A percentile compares a stretch with the other conserved stretches of the same genome.
Conservation (phyloP, 2,113 vertebrate genomes). For the Peucedramus taeniatus region DNA sequence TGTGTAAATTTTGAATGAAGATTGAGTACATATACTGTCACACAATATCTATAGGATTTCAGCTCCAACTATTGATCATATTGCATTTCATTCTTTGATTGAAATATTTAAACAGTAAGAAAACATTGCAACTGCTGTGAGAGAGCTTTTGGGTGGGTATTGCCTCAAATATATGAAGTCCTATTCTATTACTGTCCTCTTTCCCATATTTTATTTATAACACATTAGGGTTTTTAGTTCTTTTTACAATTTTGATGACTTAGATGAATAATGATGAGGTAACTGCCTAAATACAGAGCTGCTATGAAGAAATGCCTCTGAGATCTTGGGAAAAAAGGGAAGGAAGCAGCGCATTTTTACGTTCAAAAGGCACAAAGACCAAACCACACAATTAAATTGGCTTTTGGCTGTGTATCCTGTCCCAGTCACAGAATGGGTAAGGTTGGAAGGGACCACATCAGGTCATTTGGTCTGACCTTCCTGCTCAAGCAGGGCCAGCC, state of each 20-base stretch:
- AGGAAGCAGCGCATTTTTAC: not conserved
- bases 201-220: slow-evolving; percentile 66
- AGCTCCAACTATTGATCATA: not conserved
- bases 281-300: slow-evolving; percentile 36
- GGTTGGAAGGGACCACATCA: not conserved
- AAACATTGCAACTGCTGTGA: not conserved
- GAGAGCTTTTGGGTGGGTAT: slow-evolving; percentile 31
- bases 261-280: slow-evolving; percentile 64
- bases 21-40: not conserved
- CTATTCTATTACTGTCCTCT: slow-evolving; percentile 54
- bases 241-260: slow-evolving; percentile 70
- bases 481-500: not conserved
- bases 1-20: slow-evolving; percentile 32
- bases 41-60: not conserved
- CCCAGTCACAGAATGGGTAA: not conserved
- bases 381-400: not conserved
- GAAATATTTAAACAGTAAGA: not conserved
- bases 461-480: too few relatives aligned
- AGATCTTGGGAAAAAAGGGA: not conserved
- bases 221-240: slow-evolving; percentile 57
- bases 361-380: not conserved
- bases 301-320: not conserved
- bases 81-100: not conserved
- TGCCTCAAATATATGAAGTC: slow-evolving; percentile 20
- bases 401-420: not conserved